These are phyloP conservation scores for Anguilla obscura DNA, from an alignment of 2,797 vertebrate species.

Conservation along the genomic window DNA sequence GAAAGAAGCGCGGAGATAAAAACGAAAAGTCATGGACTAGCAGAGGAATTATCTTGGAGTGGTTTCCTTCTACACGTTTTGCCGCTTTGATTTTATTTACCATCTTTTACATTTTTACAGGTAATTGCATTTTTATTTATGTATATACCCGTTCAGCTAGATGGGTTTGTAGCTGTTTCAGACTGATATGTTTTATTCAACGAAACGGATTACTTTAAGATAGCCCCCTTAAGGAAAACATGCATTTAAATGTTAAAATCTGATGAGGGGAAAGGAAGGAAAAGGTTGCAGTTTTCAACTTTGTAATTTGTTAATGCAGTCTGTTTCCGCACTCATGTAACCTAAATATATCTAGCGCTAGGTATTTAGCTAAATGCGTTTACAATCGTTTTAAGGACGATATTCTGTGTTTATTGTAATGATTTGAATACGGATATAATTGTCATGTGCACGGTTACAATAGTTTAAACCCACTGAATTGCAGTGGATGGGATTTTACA, in stretches of 20 bases:
- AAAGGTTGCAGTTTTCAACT: background rate
- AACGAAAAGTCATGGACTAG: constrained; percentile 61
- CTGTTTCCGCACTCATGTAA: background rate
- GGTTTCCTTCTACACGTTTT: background rate
- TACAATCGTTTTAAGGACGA: constrained; percentile 36
- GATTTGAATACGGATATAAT: background rate
- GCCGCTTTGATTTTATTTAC: background rate
- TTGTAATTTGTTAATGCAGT: background rate
- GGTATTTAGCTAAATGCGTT: background rate
- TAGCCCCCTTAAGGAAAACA: background rate
- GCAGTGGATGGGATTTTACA: background rate
- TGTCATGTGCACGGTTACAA: background rate
- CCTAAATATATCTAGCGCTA: background rate
- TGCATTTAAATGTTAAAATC: background rate
- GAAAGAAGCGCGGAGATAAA: constrained; percentile 48
- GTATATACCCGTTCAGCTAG: background rate
- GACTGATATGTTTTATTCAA: background rate
- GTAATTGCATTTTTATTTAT: background rate
- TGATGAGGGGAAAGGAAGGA: background rate
- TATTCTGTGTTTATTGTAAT: background rate
- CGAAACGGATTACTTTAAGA: background rate
- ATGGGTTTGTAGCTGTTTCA: background rate
- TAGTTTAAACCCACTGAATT: background rate
- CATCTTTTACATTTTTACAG: constrained; percentile 13
- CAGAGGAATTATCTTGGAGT: constrained; percentile 35